Percentiles rank a stretch among this genome's conserved stretches.
These are phyloP conservation scores for Chaenogobius annularis DNA, from an alignment of 2,113 vertebrate species.

Conservation along the genomic window DNA sequence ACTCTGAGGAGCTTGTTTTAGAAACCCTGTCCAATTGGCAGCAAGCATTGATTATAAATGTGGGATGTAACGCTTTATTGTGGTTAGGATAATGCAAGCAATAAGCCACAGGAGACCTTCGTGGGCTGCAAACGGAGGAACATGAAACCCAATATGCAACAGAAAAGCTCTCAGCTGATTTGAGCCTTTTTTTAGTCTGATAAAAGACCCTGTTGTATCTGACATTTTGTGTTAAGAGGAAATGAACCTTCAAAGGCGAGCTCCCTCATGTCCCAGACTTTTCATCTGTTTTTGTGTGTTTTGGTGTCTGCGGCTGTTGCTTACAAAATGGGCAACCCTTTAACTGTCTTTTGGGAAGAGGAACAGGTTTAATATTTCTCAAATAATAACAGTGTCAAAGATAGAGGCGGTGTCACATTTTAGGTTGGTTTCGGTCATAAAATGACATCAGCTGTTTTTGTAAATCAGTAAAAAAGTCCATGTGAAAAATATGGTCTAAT, in stretches of 20 bases:
- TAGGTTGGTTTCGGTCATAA: not conserved
- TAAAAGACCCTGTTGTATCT: conserved; percentile 44
- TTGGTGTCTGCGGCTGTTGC: conserved; percentile 62
- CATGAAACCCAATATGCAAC: conserved; percentile 45
- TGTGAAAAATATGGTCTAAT: not conserved
- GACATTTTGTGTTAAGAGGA: conserved; percentile 22
- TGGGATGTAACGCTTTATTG: conserved; percentile 66
- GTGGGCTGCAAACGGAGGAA: conserved; percentile 33
- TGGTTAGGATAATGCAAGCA: conserved; percentile 51
- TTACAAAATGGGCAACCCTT: conserved; percentile 31
- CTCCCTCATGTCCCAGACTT: conserved; percentile 44
- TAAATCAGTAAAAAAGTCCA: not conserved
- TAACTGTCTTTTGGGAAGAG: conserved; percentile 1
- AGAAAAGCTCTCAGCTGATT: conserved; percentile 55
- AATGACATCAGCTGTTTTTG: not conserved
- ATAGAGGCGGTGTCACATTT: not conserved
- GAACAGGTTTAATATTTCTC: conserved; percentile 10
- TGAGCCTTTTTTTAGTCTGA: conserved; percentile 46
- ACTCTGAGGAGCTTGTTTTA: conserved; percentile 47
- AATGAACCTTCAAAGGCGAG: conserved; percentile 67
- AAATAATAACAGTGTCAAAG: not conserved
- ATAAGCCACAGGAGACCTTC: conserved; percentile 44
- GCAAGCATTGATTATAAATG: conserved; percentile 50
- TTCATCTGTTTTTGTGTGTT: conserved; percentile 53
- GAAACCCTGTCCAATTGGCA: conserved; percentile 61